Conservation (phyloP, 2,113 vertebrate species). For the Apodemus sylvaticus region DNA sequence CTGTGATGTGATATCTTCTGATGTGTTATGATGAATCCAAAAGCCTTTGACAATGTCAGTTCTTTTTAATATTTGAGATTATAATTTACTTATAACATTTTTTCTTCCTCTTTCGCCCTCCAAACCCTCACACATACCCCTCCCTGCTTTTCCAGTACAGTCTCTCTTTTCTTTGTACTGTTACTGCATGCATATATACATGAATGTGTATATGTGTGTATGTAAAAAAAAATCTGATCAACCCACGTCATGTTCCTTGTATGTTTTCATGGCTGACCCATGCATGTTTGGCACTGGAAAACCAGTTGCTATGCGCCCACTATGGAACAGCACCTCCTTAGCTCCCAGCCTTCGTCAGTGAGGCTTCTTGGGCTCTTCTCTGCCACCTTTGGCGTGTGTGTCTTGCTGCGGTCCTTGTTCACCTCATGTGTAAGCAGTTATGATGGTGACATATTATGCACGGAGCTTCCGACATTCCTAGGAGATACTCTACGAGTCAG, state of each 20-base stretch:
- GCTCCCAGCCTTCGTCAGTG: background rate
- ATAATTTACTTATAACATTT: background rate
- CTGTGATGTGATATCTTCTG: background rate
- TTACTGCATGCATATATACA: background rate
- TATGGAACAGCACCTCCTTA: background rate
- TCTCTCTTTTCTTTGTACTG: background rate
- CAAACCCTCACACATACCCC: background rate
- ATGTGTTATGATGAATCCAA: background rate
- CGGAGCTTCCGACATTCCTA: background rate
- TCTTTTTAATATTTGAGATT: background rate
- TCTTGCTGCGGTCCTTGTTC: background rate
- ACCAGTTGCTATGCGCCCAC: background rate
- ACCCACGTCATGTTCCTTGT: background rate
- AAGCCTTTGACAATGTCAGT: background rate
- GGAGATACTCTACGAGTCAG: background rate
- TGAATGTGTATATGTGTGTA: background rate
- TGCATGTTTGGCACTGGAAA: background rate
- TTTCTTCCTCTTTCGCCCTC: background rate
- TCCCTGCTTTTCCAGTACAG: background rate
- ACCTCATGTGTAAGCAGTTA: background rate
- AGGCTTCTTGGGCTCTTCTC: background rate
- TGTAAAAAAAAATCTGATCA: background rate
- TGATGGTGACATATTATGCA: background rate
- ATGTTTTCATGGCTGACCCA: background rate
- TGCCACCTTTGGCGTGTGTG: background rate